Evolutionary conservation across 2,888 invertebrate species (phyloP).

Genomic region (Diloba caeruleocephala): DNA sequence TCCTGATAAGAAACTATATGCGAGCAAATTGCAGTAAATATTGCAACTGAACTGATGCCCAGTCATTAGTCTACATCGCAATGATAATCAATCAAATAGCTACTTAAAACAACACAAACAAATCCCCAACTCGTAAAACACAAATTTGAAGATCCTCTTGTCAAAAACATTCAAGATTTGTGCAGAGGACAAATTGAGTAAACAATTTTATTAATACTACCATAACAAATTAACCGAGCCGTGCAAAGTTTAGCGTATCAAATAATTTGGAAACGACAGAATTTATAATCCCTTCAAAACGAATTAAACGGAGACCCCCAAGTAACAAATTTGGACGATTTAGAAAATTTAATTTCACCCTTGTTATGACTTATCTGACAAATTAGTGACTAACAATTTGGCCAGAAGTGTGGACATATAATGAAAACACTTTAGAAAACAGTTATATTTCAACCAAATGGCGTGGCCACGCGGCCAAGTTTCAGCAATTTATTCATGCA

Average conservation of each 20-base stretch:
- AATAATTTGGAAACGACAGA: slow-evolving; percentile 62
- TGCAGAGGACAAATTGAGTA: slow-evolving; percentile 13
- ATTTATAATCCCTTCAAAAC: slow-evolving; percentile 70
- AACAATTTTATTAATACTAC: slow-evolving; percentile 7
- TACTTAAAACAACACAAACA: slow-evolving; percentile 1
- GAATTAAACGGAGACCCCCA: slow-evolving; percentile 60
- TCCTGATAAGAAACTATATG: too few relatives aligned
- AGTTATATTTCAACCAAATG: background rate
- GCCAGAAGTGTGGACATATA: background rate
- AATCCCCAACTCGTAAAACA: slow-evolving; percentile 1
- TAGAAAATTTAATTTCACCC: slow-evolving; percentile 73
- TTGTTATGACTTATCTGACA: slow-evolving; percentile 62
- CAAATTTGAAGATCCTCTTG: slow-evolving; percentile 15
- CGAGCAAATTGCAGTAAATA: too few relatives aligned
- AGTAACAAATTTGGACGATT: slow-evolving; percentile 58
- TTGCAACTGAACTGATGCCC: too few relatives aligned
- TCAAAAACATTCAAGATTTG: slow-evolving; percentile 14
- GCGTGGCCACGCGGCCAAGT: too few relatives aligned
- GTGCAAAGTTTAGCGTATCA: slow-evolving; percentile 46
- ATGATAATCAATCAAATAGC: too few relatives aligned
- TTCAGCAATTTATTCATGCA: too few relatives aligned
- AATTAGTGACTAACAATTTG: slow-evolving; percentile 59
- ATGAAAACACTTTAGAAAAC: slow-evolving; percentile 1
- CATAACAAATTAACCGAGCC: slow-evolving; percentile 23
- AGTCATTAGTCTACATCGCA: too few relatives aligned